phyloP scores from a whole-genome alignment of 2,113 vertebrate genomes.

The Scomber scombrus region DNA sequence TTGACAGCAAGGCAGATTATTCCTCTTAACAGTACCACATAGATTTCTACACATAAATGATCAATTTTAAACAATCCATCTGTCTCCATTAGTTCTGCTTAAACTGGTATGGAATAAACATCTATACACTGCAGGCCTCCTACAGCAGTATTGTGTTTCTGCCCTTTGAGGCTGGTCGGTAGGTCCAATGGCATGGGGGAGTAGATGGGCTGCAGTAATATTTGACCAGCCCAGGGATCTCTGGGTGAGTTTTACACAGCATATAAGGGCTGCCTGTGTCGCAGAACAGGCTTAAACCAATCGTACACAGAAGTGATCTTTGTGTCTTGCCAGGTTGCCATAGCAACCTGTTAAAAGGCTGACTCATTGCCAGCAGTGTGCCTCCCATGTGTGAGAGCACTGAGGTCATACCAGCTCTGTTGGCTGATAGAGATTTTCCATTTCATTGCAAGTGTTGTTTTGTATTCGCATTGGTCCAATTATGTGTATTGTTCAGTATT shows the following conservation, averaged over 20 bases:
- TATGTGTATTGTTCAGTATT: background rate
- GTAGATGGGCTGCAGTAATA: conserved; percentile 47
- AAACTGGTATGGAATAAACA: background rate
- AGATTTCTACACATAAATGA: background rate
- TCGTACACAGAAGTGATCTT: conserved; percentile 69
- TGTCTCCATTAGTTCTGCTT: background rate
- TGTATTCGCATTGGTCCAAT: background rate
- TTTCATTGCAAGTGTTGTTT: conserved; percentile 36
- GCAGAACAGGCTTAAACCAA: conserved; percentile 55
- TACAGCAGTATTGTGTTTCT: conserved; percentile 9
- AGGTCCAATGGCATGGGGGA: conserved; percentile 21
- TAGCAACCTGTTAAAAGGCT: conserved; percentile 70
- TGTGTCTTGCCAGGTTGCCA: conserved; percentile 67
- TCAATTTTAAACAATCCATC: conserved; percentile 4
- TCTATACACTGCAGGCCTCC: background rate
- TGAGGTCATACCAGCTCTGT: conserved; percentile 53
- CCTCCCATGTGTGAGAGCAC: conserved; percentile 35
- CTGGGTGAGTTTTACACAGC: conserved; percentile 44
- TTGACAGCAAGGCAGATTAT: background rate
- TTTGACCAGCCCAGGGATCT: conserved; percentile 53
- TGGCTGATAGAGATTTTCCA: conserved; percentile 57
- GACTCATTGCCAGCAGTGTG: conserved; percentile 60
- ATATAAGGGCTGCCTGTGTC: conserved; percentile 57
- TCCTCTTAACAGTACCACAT: background rate
- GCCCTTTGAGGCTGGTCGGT: conserved; percentile 8